These are phyloP conservation scores for Lagopus leucura DNA, from an alignment of 2,113 vertebrate species.

Conservation along the genomic window DNA sequence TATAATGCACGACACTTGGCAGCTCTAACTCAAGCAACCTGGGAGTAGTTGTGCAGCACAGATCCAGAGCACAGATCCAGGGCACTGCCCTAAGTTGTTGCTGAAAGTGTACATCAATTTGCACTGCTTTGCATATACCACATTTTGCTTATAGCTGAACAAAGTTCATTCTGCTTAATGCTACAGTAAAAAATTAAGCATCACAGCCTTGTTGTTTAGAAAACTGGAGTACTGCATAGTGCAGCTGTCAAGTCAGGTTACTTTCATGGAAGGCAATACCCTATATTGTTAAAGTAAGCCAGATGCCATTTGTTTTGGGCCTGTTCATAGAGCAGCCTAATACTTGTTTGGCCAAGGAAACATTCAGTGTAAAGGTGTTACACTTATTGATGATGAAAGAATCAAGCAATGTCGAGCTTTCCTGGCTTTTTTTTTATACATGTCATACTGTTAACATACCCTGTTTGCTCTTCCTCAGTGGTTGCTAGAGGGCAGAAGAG, in stretches of 20 bases:
- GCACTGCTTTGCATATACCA: rapidly evolving
- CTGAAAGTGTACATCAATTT: neutral
- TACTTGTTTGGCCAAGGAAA: neutral
- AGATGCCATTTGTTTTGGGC: slow-evolving; percentile 6
- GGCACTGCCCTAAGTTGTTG: neutral
- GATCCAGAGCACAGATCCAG: neutral
- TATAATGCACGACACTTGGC: neutral
- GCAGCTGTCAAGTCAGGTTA: neutral
- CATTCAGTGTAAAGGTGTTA: rapidly evolving
- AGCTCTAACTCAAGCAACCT: neutral
- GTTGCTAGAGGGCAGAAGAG: neutral
- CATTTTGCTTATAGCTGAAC: neutral
- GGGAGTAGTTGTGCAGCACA: neutral
- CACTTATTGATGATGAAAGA: neutral
- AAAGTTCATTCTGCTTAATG: neutral
- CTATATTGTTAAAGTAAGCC: neutral
- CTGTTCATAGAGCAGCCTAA: neutral
- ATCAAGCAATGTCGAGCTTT: neutral
- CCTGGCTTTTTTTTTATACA: neutral
- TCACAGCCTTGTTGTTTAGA: neutral
- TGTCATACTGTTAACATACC: neutral
- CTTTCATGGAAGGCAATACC: neutral
- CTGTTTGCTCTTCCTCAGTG: neutral
- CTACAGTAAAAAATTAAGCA: neutral
- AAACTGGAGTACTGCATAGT: neutral